phyloP scores from a whole-genome alignment of 2,113 vertebrate species.

The Eublepharis macularius region DNA sequence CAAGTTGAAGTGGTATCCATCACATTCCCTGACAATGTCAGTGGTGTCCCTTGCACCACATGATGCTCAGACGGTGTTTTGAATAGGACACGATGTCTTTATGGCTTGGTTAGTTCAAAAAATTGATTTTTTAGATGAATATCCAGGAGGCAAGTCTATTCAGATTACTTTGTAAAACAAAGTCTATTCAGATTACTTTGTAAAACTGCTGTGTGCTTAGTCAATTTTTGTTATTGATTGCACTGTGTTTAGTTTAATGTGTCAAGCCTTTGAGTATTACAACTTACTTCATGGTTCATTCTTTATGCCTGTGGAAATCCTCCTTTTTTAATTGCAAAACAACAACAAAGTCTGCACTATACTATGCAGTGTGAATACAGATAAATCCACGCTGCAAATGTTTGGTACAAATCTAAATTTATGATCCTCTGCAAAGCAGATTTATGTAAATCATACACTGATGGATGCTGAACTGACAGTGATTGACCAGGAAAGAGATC shows the following conservation, averaged over 20 bases:
- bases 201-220: constrained; percentile 34
- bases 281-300: constrained; percentile 28
- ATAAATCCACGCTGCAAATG: not conserved
- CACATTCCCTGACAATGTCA: not conserved
- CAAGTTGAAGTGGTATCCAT: not conserved
- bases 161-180: too few relatives aligned
- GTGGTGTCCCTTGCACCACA: not conserved
- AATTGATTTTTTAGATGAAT: constrained; percentile 20
- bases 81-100: not conserved
- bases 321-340: constrained; percentile 18
- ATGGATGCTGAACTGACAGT: too few relatives aligned
- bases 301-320: constrained; percentile 32
- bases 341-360: not conserved
- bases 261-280: constrained; percentile 36
- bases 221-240: constrained; percentile 38
- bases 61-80: not conserved
- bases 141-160: constrained; percentile 33
- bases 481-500: too few relatives aligned
- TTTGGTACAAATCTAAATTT: not conserved
- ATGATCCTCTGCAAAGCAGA: not conserved
- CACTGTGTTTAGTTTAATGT: constrained; percentile 28
- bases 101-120: constrained; percentile 27
- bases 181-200: constrained; percentile 21
- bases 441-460: not conserved
- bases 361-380: not conserved